Evolutionary conservation across 2,888 invertebrate genomes (phyloP), one percentile per base, ranked within the genome.

Genomic region (Archips xylosteana): DNA sequence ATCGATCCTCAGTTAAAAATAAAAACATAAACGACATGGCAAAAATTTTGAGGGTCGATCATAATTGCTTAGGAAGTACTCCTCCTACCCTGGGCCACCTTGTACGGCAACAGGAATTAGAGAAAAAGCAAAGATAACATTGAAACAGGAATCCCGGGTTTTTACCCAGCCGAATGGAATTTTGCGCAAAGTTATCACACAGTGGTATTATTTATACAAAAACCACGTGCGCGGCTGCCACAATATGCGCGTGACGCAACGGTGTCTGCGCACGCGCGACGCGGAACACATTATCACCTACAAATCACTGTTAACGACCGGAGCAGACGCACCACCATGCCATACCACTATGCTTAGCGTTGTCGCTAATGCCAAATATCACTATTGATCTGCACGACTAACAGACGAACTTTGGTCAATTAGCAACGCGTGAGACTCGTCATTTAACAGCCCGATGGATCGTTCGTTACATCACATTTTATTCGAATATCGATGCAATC

Each of bases 291-390:
- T 87, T 86, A 85, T 81, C 83, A 84, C 81, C 80, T 78, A 81
- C 82, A 84, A 83, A 85, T 83, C 80, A 82, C 78, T 80, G 83
- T 77, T 83, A 85, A 85, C 81, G 81, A 80, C 80, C 81, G 9
- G 9, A 15, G 54, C 54, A 54, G 54, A 54, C 54, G 75, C 78
- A 76, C 75, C 77, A 79, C 76, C 61, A 75, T 67, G 75, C 75
- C 23, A 36, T 36, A 75, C 75, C 77, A 79, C 76, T 54, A 75
- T 67, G 75, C 75, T 60, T 66, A 65, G 66, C 67, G 74, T 74
- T 63, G 66, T 74, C 32, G 64, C 65, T 57, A 63, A 61, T 76
- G 77, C 77, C 77, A 77, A 77, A 69, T 64, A 36, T 69, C 65
- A 64, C 72, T 47, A 60, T n/a, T 60, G 45, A 75, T 64, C 61